Base-by-base conservation (phyloP, 1,140 invertebrate genomes). In the Bombus sylvicola region DNA sequence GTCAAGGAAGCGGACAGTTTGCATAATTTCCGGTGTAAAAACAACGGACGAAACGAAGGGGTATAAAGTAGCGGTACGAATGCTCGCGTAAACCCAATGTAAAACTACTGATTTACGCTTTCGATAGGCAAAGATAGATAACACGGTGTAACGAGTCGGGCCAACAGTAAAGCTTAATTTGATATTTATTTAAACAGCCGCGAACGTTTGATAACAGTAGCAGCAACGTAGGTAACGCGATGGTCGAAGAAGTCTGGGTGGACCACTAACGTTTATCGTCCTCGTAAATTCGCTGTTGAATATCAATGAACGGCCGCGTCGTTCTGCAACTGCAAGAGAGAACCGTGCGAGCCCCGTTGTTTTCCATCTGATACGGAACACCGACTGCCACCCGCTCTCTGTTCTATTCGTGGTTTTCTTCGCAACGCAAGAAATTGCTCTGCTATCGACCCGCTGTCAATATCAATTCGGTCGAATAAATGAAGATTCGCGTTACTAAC, bases 151-250 rank as follows among this genome's bases (percentile, higher is more conserved):
- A 47, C 28, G n/a, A 34, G 47, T 5, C 22, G 6, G 8, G 3
- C 3, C 1, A 12, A 18, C 2, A 25, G 1, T 43, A 37, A 43
- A 62, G 18, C 37, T 71, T 72, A 37, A 78, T 84, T 84, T 72
- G 72, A 79, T 47, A 62, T 72, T 84, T 76, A 71, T 79, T 84
- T 59, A 79, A 79, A 79, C 66, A 79, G 15, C 31, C 83, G 76
- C 37, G 31, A 71, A 72, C 28, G 15, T 6, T 4, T 6, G 73
- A 78, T 79, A 71, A 84, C 41, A 22, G 28, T 9, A 53, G 43
- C 71, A 43, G 43, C 3, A 37, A 47, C 10, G 31, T 5, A 13
- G 6, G 1, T 13, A 25, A 18, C 9, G 37, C 10, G 41, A 18
- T 25, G 6, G 64, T 31, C 25, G 18, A 59, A 41, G 28, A 15